These are phyloP conservation scores for Saturnia japonica DNA, from an alignment of 2,888 invertebrate species.

Conservation along the genomic window DNA sequence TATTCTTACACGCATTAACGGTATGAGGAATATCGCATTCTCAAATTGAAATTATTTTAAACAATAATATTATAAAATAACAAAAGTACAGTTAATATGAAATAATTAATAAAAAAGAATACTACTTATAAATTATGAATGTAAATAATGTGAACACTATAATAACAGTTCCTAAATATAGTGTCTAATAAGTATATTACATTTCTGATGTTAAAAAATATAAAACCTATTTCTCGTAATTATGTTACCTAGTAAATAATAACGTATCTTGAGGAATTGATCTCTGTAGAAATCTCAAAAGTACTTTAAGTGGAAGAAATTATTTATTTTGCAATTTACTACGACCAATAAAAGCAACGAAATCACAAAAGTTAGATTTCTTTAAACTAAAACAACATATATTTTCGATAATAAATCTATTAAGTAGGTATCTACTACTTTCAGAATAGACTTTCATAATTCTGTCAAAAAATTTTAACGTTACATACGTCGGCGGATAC, in stretches of 20 bases:
- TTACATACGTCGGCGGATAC: too few species aligned
- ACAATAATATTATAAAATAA: background rate
- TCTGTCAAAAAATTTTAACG: background rate
- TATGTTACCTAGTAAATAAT: conserved; percentile 24
- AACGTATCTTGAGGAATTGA: conserved; percentile 41
- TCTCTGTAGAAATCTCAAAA: conserved; percentile 41
- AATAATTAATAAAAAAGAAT: background rate
- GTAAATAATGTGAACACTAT: conserved; percentile 20
- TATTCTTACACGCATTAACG: background rate
- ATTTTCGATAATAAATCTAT: background rate
- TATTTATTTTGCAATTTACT: conserved; percentile 20
- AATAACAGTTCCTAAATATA: conserved; percentile 28
- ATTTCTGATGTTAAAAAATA: background rate
- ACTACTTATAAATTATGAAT: conserved; percentile 8
- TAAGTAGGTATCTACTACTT: too few species aligned
- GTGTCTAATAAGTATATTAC: conserved; percentile 21
- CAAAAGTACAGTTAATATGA: background rate
- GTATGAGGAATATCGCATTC: background rate
- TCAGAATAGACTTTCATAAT: too few species aligned
- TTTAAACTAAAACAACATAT: conserved; percentile 4
- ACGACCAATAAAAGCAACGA: conserved; percentile 46
- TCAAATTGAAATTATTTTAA: background rate
- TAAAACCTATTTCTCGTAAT: conserved; percentile 20
- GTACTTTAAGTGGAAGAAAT: conserved; percentile 10
- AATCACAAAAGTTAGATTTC: conserved; percentile 21